Percentiles rank a stretch among this genome's conserved stretches.
phyloP scores from a whole-genome alignment of 2,797 vertebrate species.

The Sylvia borin region DNA sequence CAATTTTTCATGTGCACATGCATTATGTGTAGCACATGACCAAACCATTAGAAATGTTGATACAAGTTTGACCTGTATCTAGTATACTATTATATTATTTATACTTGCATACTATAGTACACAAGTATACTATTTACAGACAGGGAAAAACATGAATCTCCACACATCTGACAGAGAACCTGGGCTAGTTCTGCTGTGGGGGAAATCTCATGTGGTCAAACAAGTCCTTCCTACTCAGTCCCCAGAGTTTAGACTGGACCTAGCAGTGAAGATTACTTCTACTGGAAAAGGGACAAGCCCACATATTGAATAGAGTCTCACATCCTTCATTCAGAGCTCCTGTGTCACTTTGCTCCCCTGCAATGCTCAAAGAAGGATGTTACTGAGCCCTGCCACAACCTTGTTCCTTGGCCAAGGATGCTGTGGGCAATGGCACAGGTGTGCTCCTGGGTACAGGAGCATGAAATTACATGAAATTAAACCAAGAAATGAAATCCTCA shows the following conservation, averaged over 20 bases:
- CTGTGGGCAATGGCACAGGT: background rate
- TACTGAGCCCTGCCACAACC: background rate
- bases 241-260: background rate
- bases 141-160: background rate
- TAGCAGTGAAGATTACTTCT: background rate
- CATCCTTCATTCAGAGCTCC: too few species aligned
- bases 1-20: background rate
- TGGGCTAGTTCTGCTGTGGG: background rate
- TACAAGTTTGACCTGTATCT: background rate
- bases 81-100: background rate
- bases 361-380: background rate
- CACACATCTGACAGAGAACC: background rate
- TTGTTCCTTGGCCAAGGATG: background rate
- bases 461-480: background rate
- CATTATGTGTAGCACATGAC: background rate
- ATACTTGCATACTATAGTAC: background rate
- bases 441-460: background rate
- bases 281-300: background rate
- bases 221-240: background rate
- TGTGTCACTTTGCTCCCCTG: background rate
- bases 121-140: background rate
- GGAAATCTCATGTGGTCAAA: background rate
- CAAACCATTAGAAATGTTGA: background rate
- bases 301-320: rapidly evolving
- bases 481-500: background rate